These are phyloP conservation scores for Microcebus tavaratra DNA, from an alignment of 2,113 vertebrate genomes.

Conservation along the genomic window DNA sequence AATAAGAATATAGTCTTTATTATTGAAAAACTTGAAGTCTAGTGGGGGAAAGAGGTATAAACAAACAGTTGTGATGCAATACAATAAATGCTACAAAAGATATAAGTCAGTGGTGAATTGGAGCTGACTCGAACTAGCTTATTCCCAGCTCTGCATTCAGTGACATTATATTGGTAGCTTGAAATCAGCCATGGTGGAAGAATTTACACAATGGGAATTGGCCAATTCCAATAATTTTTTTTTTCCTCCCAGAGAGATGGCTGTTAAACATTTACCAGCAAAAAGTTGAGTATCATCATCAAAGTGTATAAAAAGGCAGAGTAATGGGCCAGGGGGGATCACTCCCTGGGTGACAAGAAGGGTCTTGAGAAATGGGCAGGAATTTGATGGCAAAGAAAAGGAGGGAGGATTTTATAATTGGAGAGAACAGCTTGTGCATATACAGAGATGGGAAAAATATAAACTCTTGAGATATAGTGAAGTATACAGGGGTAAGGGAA, in stretches of 20 bases:
- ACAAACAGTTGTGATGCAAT: background rate
- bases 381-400: background rate
- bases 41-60: background rate
- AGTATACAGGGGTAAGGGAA: background rate
- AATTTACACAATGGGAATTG: background rate
- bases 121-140: background rate
- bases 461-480: background rate
- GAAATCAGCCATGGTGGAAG: background rate
- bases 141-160: background rate
- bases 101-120: background rate
- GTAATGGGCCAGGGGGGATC: fast-evolving
- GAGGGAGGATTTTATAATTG: background rate
- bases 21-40: background rate
- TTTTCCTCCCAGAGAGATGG: background rate
- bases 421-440: background rate
- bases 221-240: background rate
- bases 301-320: background rate
- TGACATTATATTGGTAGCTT: background rate
- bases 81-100: background rate
- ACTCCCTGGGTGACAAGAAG: background rate
- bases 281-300: background rate
- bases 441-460: background rate
- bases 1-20: background rate
- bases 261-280: background rate
- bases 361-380: background rate